Conservation (phyloP, 2,797 vertebrate species). For the Danio tinwini region DNA sequence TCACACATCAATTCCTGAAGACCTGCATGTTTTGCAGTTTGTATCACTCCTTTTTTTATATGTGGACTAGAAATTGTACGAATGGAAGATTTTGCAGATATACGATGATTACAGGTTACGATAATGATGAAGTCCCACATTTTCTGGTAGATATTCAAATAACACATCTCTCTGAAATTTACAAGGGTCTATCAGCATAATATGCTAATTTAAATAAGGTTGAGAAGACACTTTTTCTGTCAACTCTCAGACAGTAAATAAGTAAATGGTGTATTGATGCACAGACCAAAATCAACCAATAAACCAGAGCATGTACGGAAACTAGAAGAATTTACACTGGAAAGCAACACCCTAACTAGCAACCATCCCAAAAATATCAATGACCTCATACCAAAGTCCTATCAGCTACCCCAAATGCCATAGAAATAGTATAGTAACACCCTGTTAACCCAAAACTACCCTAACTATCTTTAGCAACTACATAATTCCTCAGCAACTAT, state of each 20-base stretch:
- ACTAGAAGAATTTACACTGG: neutral
- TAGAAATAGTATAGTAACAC: too few relatives aligned
- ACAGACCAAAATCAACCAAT: conserved; percentile 1
- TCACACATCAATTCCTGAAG: neutral
- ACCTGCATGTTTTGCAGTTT: neutral
- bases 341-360: too few relatives aligned
- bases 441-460: too few relatives aligned
- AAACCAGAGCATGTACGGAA: neutral
- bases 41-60: neutral
- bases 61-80: neutral
- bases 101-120: neutral
- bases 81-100: conserved; percentile 2
- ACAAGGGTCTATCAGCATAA: neutral
- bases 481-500: too few relatives aligned
- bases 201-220: neutral
- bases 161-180: neutral
- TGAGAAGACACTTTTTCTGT: neutral
- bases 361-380: too few relatives aligned
- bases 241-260: neutral
- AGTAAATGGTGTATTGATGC: neutral
- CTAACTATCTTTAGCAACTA: too few relatives aligned
- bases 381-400: too few relatives aligned
- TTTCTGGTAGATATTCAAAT: neutral
- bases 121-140: neutral
- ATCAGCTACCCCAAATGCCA: too few relatives aligned